Conservation (phyloP, 2,888 invertebrate genomes). For the Leuctra nigra region DNA sequence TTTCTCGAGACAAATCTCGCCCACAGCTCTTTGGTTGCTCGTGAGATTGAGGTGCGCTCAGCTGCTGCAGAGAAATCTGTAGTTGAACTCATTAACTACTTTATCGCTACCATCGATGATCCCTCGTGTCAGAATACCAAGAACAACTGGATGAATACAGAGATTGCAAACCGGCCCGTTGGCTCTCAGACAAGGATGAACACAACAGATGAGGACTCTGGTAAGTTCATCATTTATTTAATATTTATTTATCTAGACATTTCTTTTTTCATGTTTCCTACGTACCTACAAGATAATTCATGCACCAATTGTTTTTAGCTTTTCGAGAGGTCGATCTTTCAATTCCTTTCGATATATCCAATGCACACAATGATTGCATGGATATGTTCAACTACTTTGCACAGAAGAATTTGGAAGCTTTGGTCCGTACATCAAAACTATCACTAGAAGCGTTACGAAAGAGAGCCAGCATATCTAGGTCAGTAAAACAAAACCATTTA, state of each 20-base stretch:
- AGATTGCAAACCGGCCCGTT: slow-evolving; percentile 52
- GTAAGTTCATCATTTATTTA: background rate
- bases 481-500: no score
- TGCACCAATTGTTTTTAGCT: slow-evolving; percentile 39
- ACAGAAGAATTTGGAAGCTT: slow-evolving; percentile 61
- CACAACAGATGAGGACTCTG: slow-evolving; percentile 5
- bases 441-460: slow-evolving; percentile 66
- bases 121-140: slow-evolving; percentile 51
- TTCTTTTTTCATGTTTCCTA: no score
- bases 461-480: slow-evolving; percentile 51
- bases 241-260: background rate
- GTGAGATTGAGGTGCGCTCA: slow-evolving; percentile 48
- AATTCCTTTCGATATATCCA: slow-evolving; percentile 49
- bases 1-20: slow-evolving; percentile 58
- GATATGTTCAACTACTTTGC: slow-evolving; percentile 77
- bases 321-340: slow-evolving; percentile 59
- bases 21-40: slow-evolving; percentile 43
- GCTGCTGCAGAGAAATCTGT: slow-evolving; percentile 68
- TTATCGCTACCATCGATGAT: slow-evolving; percentile 55
- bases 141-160: slow-evolving; percentile 57
- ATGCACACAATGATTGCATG: slow-evolving; percentile 64
- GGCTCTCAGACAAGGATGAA: slow-evolving; percentile 48
- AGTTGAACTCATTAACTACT: slow-evolving; percentile 69
- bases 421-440: slow-evolving; percentile 65
- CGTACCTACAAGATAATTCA: no score